Conservation (phyloP, 2,797 vertebrate species). For the Paramormyrops hopkinsi region DNA sequence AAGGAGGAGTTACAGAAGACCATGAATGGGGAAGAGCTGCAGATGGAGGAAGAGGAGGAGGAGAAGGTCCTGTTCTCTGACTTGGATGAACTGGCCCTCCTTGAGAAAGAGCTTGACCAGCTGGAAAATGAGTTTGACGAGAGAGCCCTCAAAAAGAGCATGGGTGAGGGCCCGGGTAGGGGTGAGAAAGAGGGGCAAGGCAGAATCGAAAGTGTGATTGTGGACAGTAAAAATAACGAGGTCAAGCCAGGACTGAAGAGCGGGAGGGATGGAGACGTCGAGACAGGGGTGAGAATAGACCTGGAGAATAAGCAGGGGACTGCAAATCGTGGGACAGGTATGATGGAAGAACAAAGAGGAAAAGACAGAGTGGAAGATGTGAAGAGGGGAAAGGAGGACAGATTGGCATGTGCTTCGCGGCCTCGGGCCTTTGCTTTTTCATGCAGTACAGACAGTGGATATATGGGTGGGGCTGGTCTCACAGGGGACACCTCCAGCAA, state of each 20-base stretch:
- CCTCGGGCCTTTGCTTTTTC: neutral
- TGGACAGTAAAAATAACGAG: neutral
- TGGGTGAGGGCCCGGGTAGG: neutral
- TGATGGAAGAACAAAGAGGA: neutral
- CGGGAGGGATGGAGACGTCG: neutral
- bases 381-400: neutral
- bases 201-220: neutral
- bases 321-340: neutral
- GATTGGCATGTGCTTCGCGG: neutral
- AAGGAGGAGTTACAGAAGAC: slow-evolving; percentile 59
- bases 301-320: neutral
- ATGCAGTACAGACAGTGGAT: neutral
- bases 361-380: neutral
- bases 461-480: neutral
- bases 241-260: neutral
- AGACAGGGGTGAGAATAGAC: neutral
- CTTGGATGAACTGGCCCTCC: neutral
- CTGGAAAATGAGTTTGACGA: slow-evolving; percentile 39
- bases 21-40: slow-evolving; percentile 61
- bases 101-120: slow-evolving; percentile 36
- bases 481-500: neutral
- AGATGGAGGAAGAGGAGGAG: slow-evolving; percentile 39
- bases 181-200: neutral
- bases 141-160: neutral
- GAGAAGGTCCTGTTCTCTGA: slow-evolving; percentile 27